Evolutionary conservation across 2,888 invertebrate species (phyloP), one percentile per base, ranked within the genome.

Genomic region (Philaethria dido): DNA sequence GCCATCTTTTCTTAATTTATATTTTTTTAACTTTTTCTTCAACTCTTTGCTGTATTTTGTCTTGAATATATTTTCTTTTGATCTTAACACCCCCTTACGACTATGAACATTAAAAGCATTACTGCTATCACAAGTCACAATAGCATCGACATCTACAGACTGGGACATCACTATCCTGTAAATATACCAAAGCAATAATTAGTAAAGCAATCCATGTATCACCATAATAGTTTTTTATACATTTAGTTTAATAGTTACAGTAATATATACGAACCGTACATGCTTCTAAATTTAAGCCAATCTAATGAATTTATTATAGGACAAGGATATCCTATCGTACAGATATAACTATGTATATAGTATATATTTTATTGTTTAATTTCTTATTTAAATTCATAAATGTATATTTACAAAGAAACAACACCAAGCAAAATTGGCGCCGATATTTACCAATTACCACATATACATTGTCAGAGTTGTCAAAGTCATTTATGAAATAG

Each of bases 111-210:
- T 69, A 68, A 74, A 69, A 61, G 66, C 63, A 69, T 66, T 66
- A 48, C 60, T 70, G 33, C 25, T 68, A 55, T 69, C 54, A 48
- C 71, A 44, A 69, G 72, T 75, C 68, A 74, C 66, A 64, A 64
- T 63, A 50, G 59, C 73, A 69, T 75, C 65, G 70, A 74, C 66
- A 64, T 81, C 78, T 68, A 79, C 68, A 72, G 80, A 79, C 80
- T 78, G 83, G 78, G 88, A 87, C 90, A 92, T 91, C 68, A 83
- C 88, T 87, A 80, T 75, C 80, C 88, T 89, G 81, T 64, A 88
- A 86, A 70, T 29, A 63, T 62, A 11, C 22, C 33, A n/a, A 61
- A 63, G 33, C 22, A 52, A 14, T 25, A 33, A 11, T 48, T 11
- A 39, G 42, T 29, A 20, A 42, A 33, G 3, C n/a, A 25, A 22